Base-by-base conservation (phyloP, 2,113 vertebrate genomes). In the Neopipo cinnamomea region DNA sequence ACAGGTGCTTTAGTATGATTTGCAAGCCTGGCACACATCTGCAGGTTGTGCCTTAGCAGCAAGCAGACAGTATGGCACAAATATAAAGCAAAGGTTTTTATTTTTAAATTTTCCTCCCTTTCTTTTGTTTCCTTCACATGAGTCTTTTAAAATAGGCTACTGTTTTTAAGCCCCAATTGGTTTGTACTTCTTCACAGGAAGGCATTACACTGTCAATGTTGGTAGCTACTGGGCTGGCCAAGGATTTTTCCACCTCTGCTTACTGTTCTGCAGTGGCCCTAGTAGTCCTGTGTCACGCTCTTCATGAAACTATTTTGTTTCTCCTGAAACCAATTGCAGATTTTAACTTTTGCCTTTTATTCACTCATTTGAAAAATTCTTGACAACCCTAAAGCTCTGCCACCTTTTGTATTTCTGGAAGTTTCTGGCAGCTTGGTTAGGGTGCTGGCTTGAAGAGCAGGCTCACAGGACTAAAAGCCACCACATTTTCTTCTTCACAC, bases 1-100 rank as follows among this genome's bases (percentile, higher is more conserved):
- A 89, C 93, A 86, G 87, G 66, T 85, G 49, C 77, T 81, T 74
- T 55, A 35, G 44, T 30, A 35, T 35, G 55, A 80, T 90, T 85
- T 96, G 85, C 90, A 93, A 94, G 42, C 55, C 88, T 85, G 94
- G 95, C 68, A 79, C 58, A 82, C 70, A 59, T 59, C 77, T 89
- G 82, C 74, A 92, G 74, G 24, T 76, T 91, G 61, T 76, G 53
- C 75, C 63, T 74, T 33, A 73, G 58, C 74, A 92, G 67, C 46
- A 85, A 95, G 39, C 41, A 88, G 50, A 14, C 7, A 42, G 14
- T 16, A 31, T 33, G 52, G 56, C 39, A 84, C 44, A 68, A 56
- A 8, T 7, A 25, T 52, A 80, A 94, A 85, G 27, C 25, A 37
- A 80, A 81, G 47, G 8, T 9, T 17, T 74, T 22, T 30, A 14